Evolutionary conservation across 2,888 invertebrate genomes (phyloP).

Genomic region (Drosophila limbata): DNA sequence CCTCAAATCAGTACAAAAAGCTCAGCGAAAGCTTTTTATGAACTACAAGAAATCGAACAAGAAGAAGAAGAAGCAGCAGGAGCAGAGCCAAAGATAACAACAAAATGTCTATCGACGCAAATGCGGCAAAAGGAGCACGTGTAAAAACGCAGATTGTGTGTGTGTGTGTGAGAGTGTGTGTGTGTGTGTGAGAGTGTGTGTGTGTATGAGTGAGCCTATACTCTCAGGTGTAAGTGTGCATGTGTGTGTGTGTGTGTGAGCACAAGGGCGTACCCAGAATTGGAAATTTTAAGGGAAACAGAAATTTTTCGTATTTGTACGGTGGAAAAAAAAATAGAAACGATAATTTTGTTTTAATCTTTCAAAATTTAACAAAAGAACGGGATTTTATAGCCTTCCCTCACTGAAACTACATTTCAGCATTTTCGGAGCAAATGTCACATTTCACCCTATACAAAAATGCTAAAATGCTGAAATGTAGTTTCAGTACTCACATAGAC

Average conservation of each 20-base stretch:
- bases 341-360: no score
- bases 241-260: not conserved
- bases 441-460: no score
- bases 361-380: no score
- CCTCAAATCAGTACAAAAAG: not conserved
- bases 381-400: no score
- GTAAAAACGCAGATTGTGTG: not conserved
- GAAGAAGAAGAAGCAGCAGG: not conserved
- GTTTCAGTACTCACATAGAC: no score
- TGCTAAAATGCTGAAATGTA: no score
- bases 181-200: conserved; percentile 1
- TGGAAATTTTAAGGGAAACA: no score
- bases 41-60: conserved; percentile 2
- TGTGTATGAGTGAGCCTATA: not conserved
- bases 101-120: conserved; percentile 9
- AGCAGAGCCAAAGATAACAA: conserved; percentile 27
- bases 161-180: conserved; percentile 2
- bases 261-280: no score
- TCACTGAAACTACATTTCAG: no score
- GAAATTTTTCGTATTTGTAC: no score
- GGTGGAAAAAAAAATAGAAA: no score
- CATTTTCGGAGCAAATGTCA: no score
- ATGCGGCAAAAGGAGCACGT: conserved; percentile 11
- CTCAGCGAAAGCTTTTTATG: conserved; percentile 33
- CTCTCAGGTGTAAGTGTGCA: not conserved